Evolutionary conservation across 2,113 vertebrate species (phyloP).

Genomic region (Ivindomyrus marchei): DNA sequence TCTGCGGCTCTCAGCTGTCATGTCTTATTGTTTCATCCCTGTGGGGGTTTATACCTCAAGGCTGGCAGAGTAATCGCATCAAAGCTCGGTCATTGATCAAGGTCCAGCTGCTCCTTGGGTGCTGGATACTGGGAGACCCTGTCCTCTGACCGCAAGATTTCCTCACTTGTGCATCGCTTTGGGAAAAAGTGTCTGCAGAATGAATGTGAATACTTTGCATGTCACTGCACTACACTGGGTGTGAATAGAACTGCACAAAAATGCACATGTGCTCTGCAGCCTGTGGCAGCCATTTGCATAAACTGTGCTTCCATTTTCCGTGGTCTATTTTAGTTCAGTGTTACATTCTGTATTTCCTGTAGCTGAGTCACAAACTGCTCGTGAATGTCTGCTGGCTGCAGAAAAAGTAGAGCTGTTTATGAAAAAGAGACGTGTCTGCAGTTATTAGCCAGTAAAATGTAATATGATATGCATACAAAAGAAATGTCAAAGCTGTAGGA

Average conservation of each 20-base stretch:
- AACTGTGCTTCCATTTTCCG: neutral
- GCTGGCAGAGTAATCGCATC: neutral
- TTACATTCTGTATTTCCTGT: neutral
- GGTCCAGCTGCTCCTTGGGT: neutral
- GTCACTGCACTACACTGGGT: neutral
- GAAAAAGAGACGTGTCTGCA: neutral
- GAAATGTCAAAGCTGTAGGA: neutral
- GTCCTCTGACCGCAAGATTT: neutral
- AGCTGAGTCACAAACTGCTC: neutral
- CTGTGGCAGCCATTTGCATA: neutral
- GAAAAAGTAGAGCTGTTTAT: neutral
- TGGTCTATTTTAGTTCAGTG: neutral
- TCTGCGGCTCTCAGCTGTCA: neutral
- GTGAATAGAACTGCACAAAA: neutral
- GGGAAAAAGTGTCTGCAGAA: neutral
- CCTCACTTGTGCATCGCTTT: neutral
- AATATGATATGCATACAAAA: neutral
- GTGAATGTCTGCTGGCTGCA: neutral
- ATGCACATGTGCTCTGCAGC: neutral
- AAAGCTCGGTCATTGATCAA: neutral
- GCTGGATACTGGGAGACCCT: neutral
- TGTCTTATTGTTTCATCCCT: neutral
- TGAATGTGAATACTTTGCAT: neutral
- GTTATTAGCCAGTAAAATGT: neutral
- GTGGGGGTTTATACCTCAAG: neutral